Base-by-base conservation (phyloP, 1,140 invertebrate genomes). In the Drepana arcuata region DNA sequence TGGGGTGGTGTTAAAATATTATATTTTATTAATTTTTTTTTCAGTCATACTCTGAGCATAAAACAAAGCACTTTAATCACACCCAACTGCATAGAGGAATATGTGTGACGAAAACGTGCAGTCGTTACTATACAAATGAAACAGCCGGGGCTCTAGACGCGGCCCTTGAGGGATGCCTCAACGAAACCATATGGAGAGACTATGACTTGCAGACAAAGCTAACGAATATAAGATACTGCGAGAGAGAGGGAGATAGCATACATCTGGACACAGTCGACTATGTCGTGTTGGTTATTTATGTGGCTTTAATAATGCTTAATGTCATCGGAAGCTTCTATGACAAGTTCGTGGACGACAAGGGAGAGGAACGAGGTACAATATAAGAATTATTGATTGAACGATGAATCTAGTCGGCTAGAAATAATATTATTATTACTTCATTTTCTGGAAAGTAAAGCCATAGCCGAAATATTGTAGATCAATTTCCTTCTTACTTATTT, bases 81-180 rank as follows among this genome's bases (percentile, higher is more conserved):
- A 85, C 86, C 57, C 72, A 67, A 42, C 46, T 87, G 12, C 81
- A 86, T 14, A 54, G 83, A 50, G 86, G 75, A 1, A 56, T 86
- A 0, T 87, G 86, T 47, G 44, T 86, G 3, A 70, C 50, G 9
- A 52, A 14, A 16, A 52, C 58, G 1, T 83, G 73, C 33, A 49
- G 38, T 31, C 26, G n/a, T n/a, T n/a, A 42, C 3, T 51, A 41
- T 27, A 5, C 52, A 37, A 36, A 48, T 26, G 43, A 46, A 34
- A 14, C 21, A 7, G 40, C 42, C 15, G 13, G 11, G 13, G 40
- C 32, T 10, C 1, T 12, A 29, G 51, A 35, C 28, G 32, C 49
- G 44, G 14, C 37, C 47, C 44, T 65, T 42, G 45, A 41, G 34
- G 42, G 0, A 45, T 59, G 51, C 48, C 31, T 58, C 1, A 58